These are phyloP conservation scores for Cinclus mexicanus DNA, from an alignment of 2,113 vertebrate species.

Conservation along the genomic window DNA sequence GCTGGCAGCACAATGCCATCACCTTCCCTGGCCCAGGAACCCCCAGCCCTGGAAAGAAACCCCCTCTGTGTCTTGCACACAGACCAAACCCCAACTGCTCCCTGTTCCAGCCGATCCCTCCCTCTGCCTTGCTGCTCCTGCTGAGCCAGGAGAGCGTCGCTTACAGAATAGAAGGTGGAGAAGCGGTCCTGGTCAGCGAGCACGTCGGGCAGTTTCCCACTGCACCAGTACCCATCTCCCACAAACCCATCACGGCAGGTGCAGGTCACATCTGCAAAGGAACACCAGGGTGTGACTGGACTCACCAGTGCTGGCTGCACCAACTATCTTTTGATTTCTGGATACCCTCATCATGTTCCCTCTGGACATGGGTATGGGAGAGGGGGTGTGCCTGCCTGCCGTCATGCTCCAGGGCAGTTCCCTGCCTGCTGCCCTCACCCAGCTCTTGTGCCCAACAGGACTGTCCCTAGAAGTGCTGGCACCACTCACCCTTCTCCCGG, in stretches of 20 bases:
- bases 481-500: constrained; percentile 56
- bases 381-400: accelerated
- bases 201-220: constrained; percentile 84
- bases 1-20: neutral
- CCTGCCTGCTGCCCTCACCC: neutral
- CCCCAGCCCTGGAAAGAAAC: neutral
- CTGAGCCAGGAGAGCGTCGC: neutral
- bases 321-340: neutral
- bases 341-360: neutral
- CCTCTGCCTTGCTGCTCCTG: neutral
- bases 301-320: neutral
- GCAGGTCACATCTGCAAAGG: constrained; percentile 83
- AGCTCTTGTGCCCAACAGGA: neutral
- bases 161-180: constrained; percentile 89
- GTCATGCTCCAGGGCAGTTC: neutral
- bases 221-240: constrained; percentile 88
- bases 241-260: constrained; percentile 80
- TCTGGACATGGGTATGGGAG: accelerated
- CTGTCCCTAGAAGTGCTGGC: accelerated
- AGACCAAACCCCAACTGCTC: neutral
- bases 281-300: neutral
- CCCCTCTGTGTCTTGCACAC: accelerated
- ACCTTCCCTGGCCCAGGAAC: neutral
- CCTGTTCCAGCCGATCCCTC: accelerated
- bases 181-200: constrained; percentile 81